Evolutionary conservation across 2,797 vertebrate species (phyloP).

Genomic region (Chrosomus eos): DNA sequence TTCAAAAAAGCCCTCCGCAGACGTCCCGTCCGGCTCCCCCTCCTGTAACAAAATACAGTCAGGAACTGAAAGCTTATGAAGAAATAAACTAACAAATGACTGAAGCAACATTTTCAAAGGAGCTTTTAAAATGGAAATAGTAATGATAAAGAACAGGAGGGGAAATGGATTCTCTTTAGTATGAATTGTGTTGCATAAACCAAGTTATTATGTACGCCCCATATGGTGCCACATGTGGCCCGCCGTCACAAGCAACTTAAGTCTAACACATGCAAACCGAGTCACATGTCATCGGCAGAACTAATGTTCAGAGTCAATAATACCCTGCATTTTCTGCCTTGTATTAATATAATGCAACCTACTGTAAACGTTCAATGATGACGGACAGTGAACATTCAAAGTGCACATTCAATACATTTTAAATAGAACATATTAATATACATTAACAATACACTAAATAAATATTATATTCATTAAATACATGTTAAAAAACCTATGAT

Average conservation of each 20-base stretch:
- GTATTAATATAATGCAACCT: neutral
- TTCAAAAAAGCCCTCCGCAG: constrained; percentile 22
- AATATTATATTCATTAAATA: neutral
- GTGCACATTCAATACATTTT: neutral
- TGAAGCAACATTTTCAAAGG: neutral
- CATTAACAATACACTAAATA: neutral
- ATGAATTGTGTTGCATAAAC: constrained; percentile 28
- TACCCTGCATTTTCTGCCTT: neutral
- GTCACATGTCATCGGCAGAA: constrained; percentile 29
- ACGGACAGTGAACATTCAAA: neutral
- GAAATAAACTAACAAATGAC: neutral
- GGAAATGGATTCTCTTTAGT: constrained; percentile 9
- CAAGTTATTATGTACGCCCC: constrained; percentile 37
- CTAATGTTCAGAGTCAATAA: constrained; percentile 13
- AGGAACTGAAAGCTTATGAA: neutral
- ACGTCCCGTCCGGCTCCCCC: constrained; percentile 8
- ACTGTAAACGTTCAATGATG: neutral
- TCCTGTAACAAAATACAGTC: constrained; percentile 29
- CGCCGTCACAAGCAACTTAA: constrained; percentile 11
- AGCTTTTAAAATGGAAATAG: neutral
- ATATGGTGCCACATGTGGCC: constrained; percentile 48
- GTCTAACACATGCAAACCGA: constrained; percentile 6
- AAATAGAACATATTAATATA: neutral
- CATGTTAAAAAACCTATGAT: neutral
- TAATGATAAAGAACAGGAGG: neutral